Percentiles rank a stretch among this genome's conserved stretches.
phyloP scores from a whole-genome alignment of 2,888 invertebrate genomes.

The Synanthedon andrenaeformis region DNA sequence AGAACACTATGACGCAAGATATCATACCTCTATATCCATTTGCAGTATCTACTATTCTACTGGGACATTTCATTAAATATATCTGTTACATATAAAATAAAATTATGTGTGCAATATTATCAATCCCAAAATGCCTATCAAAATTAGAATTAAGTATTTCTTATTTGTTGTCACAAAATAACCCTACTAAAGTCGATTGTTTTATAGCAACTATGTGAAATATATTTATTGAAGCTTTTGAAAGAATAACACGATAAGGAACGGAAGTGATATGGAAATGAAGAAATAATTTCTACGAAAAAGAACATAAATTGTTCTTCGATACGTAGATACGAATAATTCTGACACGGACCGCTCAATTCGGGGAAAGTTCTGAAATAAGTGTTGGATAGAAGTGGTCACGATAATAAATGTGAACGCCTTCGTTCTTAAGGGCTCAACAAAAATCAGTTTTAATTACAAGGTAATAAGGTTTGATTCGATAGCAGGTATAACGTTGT shows the following conservation, averaged over 20 bases:
- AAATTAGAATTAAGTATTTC: no score
- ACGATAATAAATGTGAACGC: conserved; percentile 43
- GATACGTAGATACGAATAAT: conserved; percentile 37
- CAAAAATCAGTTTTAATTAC: conserved; percentile 25
- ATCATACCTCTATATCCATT: no score
- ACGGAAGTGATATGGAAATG: conserved; percentile 32
- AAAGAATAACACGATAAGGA: conserved; percentile 5
- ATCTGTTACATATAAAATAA: no score
- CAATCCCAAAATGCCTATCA: no score
- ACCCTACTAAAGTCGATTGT: no score
- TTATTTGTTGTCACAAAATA: no score
- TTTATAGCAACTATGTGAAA: no score
- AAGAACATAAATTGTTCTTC: conserved; percentile 44
- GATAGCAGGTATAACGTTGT: conserved; percentile 25
- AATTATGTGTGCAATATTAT: no score
- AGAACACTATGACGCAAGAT: no score
- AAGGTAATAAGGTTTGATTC: conserved; percentile 22
- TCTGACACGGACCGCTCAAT: conserved; percentile 65
- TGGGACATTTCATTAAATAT: no score
- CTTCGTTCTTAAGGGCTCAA: not conserved
- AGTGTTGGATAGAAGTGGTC: conserved; percentile 67
- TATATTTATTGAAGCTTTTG: no score
- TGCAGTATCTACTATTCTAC: no score
- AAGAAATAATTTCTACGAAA: conserved; percentile 57
- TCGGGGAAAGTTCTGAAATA: conserved; percentile 54